Percentiles rank a stretch among this genome's conserved stretches.
phyloP scores from a whole-genome alignment of 2,888 invertebrate genomes.

The Metacarcinus magister region DNA sequence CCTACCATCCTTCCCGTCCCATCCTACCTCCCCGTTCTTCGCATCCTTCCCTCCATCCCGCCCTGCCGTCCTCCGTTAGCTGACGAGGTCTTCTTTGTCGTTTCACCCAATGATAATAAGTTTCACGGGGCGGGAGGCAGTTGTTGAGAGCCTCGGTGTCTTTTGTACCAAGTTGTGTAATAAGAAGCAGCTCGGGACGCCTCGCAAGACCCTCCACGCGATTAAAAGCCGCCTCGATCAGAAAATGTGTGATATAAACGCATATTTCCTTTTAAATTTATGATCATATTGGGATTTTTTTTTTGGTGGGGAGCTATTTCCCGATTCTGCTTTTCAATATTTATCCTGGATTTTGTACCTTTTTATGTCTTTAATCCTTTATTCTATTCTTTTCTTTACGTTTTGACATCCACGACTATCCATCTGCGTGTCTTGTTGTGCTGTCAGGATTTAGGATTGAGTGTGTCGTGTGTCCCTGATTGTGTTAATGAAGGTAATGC shows the following conservation, averaged over 20 bases:
- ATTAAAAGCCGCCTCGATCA: background rate
- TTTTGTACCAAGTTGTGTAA: constrained; percentile 21
- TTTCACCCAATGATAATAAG: constrained; percentile 23
- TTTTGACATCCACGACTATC: background rate
- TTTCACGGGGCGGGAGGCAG: background rate
- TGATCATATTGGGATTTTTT: background rate
- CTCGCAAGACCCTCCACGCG: background rate
- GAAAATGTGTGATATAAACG: background rate
- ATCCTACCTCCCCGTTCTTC: background rate
- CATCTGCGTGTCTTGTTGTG: background rate
- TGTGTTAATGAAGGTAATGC: background rate
- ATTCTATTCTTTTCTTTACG: background rate
- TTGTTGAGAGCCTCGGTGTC: background rate
- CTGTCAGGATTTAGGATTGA: background rate
- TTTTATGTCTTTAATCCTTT: background rate
- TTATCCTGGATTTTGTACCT: background rate
- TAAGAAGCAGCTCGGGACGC: background rate
- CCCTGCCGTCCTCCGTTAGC: background rate
- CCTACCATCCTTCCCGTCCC: background rate
- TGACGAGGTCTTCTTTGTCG: background rate
- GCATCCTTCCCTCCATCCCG: background rate
- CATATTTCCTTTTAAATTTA: background rate
- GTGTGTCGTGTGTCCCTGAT: background rate
- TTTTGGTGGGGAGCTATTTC: background rate
- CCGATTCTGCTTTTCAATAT: background rate